Base-by-base conservation (phyloP, 2,888 invertebrate species). In the Ectemnius continuus region DNA sequence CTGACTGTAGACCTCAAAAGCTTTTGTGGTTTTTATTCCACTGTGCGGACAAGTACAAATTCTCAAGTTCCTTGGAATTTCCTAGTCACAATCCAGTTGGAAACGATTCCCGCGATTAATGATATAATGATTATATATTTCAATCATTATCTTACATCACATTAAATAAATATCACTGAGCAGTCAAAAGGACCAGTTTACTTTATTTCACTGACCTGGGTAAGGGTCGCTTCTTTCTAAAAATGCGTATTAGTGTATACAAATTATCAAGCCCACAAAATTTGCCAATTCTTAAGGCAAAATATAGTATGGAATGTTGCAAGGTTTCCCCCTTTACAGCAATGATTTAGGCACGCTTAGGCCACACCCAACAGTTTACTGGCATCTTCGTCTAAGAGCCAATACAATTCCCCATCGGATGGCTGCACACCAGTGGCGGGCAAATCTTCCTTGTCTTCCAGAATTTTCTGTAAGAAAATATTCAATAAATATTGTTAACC, bases 371-470 rank as follows among this genome's bases (percentile, higher is more conserved):
- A 64, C 14, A 75, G 59, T 45, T 81, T 84, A 16, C 88, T 87
- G 48, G 91, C 90, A 57, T 79, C 86, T 75, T 87, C 66, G 61
- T 91, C 91, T 20, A 91, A 69, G 73, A 91, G 86, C 94, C 94
- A 94, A 82, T 94, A 93, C 0, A 97, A 91, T 64, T 93, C 92
- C 16, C 97, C 97, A 74, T 92, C 90, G 4, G 90, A 91, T 0
- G 97, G 96, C 74, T 93, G 92, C 14, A 98, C 96, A 87, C 94
- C 91, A 0, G 93, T 93, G 0, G 97, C 96, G 6, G 98, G 98
- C 23, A 97, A 91, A 65, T 93, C 92, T 86, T 97, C 96, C 69
- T 94, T 93, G 73, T 96, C 94, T 79, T 94, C 93, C 72, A 97
- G 91, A 74, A 97, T 95, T 82, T 94, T 94, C 97, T 97, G 92